These are phyloP conservation scores for Scomber japonicus DNA, from an alignment of 2,113 vertebrate genomes.

Conservation along the genomic window DNA sequence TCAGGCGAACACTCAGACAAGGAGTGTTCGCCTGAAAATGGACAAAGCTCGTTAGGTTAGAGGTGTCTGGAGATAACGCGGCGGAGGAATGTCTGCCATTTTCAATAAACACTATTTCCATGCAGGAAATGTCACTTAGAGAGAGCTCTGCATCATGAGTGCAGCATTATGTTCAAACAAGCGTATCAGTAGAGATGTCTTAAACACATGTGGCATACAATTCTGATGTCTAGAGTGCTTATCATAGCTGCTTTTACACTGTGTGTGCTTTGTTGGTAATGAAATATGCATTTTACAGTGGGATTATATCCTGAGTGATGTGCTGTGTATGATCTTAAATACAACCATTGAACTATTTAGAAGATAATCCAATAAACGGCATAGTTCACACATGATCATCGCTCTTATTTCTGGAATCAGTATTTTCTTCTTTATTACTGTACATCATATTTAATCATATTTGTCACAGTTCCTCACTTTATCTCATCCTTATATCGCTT, in stretches of 20 bases:
- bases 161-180: constrained; percentile 67
- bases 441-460: constrained; percentile 54
- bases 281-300: constrained; percentile 51
- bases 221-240: constrained; percentile 14
- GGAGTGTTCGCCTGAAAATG: constrained; percentile 83
- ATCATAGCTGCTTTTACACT: constrained; percentile 37
- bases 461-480: constrained; percentile 46
- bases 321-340: constrained; percentile 13
- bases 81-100: constrained; percentile 81
- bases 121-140: constrained; percentile 81
- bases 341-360: neutral
- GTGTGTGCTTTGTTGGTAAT: constrained; percentile 39
- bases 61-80: constrained; percentile 84
- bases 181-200: constrained; percentile 66
- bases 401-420: neutral
- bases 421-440: constrained; percentile 8
- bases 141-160: constrained; percentile 65
- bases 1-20: constrained; percentile 77
- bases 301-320: constrained; percentile 33
- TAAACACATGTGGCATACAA: constrained; percentile 56
- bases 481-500: constrained; percentile 47
- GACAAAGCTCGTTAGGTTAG: constrained; percentile 87
- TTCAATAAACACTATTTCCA: constrained; percentile 84
- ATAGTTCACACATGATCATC: neutral
- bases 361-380: neutral